These are phyloP conservation scores for Conus ventricosus DNA, from an alignment of 1,140 invertebrate species.

Conservation along the genomic window DNA sequence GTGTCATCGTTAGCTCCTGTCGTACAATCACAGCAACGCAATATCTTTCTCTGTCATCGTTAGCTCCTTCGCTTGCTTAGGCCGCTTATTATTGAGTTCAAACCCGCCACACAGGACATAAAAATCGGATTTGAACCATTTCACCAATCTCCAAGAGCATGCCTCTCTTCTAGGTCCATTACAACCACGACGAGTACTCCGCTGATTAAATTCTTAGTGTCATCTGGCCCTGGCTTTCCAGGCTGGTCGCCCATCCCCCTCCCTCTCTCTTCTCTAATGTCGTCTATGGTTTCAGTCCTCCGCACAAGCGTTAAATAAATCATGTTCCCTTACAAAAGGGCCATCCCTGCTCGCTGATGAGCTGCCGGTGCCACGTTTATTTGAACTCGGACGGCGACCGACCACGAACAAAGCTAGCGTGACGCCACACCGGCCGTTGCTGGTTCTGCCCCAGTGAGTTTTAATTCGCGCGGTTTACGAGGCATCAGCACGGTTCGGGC, in stretches of 20 bases:
- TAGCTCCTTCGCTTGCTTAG: no score
- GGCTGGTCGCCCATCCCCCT: no score
- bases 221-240: no score
- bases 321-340: background rate
- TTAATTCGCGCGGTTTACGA: background rate
- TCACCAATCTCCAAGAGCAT: background rate
- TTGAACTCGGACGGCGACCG: background rate
- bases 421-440: background rate
- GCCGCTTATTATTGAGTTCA: no score
- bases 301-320: background rate
- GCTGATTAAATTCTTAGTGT: background rate
- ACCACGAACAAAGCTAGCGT: constrained; percentile 2
- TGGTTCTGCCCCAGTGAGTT: background rate
- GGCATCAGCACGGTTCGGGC: background rate
- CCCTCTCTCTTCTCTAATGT: background rate
- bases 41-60: no score
- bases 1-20: no score
- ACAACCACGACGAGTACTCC: background rate
- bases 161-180: no score
- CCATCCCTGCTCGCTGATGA: background rate
- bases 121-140: background rate
- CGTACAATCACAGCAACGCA: no score
- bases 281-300: background rate
- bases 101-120: background rate
- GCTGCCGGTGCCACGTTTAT: background rate